A percentile compares a stretch with the other conserved stretches of the same genome.
phyloP scores from a whole-genome alignment of 2,797 vertebrate genomes.

The Pseudochaenichthys georgianus region DNA sequence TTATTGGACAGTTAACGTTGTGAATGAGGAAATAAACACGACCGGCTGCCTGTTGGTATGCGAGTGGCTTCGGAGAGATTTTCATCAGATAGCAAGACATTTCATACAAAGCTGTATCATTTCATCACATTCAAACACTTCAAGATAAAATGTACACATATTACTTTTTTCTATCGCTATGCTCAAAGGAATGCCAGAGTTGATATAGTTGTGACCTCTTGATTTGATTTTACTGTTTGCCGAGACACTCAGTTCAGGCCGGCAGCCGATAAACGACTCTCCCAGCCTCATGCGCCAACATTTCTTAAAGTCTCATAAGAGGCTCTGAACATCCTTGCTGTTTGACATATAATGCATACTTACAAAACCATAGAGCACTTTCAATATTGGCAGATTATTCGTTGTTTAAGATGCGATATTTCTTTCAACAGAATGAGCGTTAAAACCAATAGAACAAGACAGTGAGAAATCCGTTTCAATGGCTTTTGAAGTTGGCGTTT shows the following conservation, averaged over 20 bases:
- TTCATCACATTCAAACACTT: background rate
- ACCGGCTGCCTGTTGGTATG: background rate
- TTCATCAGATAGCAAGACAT: background rate
- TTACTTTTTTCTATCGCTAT: background rate
- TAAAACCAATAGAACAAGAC: no score
- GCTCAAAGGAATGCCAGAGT: background rate
- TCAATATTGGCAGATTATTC: conserved; percentile 2
- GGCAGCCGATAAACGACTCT: background rate
- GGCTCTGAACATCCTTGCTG: conserved; percentile 8
- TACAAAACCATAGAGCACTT: conserved; percentile 2
- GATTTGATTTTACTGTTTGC: conserved; percentile 26
- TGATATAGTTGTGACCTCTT: conserved; percentile 1
- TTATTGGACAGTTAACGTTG: background rate
- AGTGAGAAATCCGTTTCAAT: no score
- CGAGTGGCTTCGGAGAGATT: background rate
- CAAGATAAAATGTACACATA: background rate
- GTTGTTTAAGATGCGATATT: conserved; percentile 8
- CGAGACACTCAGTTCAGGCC: conserved; percentile 9
- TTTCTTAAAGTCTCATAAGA: conserved; percentile 16
- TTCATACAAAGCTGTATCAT: background rate
- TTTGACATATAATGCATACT: no score
- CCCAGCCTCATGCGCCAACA: background rate
- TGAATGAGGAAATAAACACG: background rate
- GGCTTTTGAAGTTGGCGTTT: no score
- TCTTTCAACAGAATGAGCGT: no score